Percentiles rank a stretch among this genome's conserved stretches.
Evolutionary conservation across 30 jellyfish, hydroid and myxozoan species (phyloP).

Genomic region (Catostylus mosaicus): DNA sequence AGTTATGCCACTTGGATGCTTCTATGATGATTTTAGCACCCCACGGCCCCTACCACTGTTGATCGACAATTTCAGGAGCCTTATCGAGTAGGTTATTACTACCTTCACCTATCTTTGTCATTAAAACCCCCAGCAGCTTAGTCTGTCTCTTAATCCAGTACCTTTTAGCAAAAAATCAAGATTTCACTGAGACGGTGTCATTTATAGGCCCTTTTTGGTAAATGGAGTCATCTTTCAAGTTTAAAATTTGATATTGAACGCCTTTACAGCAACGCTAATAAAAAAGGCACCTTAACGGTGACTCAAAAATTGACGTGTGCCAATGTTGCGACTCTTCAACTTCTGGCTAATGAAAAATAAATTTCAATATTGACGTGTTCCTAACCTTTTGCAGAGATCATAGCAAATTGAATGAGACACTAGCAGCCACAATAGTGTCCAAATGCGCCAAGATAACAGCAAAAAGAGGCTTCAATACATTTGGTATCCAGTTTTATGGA

Average conservation of each 20-base stretch:
- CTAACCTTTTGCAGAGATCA: neutral
- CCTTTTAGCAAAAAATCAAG: too few relatives aligned
- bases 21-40: constrained; percentile 54
- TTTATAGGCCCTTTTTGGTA: too few relatives aligned
- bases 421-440: constrained; percentile 31
- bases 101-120: too few relatives aligned
- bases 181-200: too few relatives aligned
- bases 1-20: constrained; percentile 84
- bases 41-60: constrained; percentile 81
- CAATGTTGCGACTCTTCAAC: neutral
- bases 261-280: too few relatives aligned
- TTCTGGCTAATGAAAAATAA: too few relatives aligned
- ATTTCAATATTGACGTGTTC: neutral
- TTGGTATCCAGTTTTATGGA: constrained; percentile 68
- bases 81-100: constrained; percentile 52
- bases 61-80: constrained; percentile 66
- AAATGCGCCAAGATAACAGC: constrained; percentile 81
- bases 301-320: too few relatives aligned
- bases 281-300: too few relatives aligned
- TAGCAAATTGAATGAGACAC: neutral
- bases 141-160: too few relatives aligned
- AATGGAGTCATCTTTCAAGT: too few relatives aligned
- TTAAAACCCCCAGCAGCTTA: too few relatives aligned
- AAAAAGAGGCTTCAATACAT: constrained; percentile 53
- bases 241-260: too few relatives aligned